A percentile compares a stretch with the other conserved stretches of the same genome.
phyloP scores from a whole-genome alignment of 1,140 invertebrate genomes.

The Liolophura sinensis region DNA sequence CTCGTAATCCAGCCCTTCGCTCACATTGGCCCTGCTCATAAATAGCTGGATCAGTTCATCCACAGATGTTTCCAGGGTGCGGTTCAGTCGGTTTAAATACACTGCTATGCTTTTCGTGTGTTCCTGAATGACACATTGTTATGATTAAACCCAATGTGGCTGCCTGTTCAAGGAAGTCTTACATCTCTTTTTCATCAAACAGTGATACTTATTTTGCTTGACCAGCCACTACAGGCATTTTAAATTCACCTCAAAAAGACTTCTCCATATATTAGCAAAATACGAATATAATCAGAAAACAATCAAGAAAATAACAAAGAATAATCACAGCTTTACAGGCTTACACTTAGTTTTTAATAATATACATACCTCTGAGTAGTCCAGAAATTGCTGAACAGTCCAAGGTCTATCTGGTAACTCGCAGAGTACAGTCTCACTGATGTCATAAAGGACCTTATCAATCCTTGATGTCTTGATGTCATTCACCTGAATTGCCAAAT shows the following conservation, averaged over 20 bases:
- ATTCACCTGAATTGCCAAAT: conserved; percentile 63
- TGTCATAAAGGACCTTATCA: conserved; percentile 78
- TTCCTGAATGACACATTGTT: too few species aligned
- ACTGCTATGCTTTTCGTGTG: too few species aligned
- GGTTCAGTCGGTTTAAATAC: too few species aligned
- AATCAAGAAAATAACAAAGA: neutral
- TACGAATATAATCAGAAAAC: too few species aligned
- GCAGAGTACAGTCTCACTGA: conserved; percentile 79
- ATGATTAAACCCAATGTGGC: too few species aligned
- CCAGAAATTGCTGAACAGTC: conserved; percentile 82
- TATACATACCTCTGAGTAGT: conserved; percentile 64
- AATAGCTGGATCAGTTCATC: conserved; percentile 62
- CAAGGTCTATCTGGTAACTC: conserved; percentile 77
- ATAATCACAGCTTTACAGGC: neutral
- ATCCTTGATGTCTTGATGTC: conserved; percentile 89
- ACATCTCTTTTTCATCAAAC: too few species aligned
- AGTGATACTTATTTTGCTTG: too few species aligned
- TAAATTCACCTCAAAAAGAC: too few species aligned
- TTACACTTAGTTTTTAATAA: conserved; percentile 2
- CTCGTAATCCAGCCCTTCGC: too few species aligned
- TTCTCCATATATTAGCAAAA: too few species aligned
- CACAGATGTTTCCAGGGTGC: conserved; percentile 62
- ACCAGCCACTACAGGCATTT: too few species aligned
- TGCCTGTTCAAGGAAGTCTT: too few species aligned
- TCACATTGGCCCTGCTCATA: neutral